phyloP scores from a whole-genome alignment of 2,888 invertebrate genomes.

The Gonocerus acuteangulatus region DNA sequence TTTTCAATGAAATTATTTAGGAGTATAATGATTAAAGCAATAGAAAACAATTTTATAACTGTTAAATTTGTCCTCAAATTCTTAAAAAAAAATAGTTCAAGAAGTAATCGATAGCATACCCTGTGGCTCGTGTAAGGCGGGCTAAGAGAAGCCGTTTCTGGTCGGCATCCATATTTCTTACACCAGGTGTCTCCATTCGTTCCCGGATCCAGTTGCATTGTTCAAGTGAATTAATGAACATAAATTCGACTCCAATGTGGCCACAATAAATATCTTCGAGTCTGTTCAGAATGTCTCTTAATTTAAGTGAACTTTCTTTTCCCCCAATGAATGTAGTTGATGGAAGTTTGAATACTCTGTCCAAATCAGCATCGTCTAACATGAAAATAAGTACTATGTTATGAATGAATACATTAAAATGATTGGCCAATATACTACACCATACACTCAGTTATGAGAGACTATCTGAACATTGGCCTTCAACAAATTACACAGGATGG shows the following conservation, averaged over 20 bases:
- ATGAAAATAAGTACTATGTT: too few relatives aligned
- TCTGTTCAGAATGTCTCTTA: constrained; percentile 86
- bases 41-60: not conserved
- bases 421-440: too few relatives aligned
- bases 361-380: constrained; percentile 91
- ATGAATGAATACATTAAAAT: too few relatives aligned
- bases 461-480: not conserved
- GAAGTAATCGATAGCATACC: constrained; percentile 49
- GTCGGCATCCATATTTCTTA: constrained; percentile 77
- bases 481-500: not conserved
- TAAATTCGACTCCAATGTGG: constrained; percentile 97
- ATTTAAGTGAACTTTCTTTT: constrained; percentile 77
- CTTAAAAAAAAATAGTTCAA: not conserved
- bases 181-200: constrained; percentile 88
- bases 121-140: constrained; percentile 86
- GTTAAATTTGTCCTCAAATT: not conserved
- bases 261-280: constrained; percentile 92
- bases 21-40: too few relatives aligned
- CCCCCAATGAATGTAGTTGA: constrained; percentile 95
- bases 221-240: constrained; percentile 98
- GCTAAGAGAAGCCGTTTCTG: constrained; percentile 91
- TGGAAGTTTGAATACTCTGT: constrained; percentile 90
- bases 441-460: too few relatives aligned
- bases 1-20: too few relatives aligned
- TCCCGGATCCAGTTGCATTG: constrained; percentile 99